Evolutionary conservation across 2,113 vertebrate species (phyloP).

Genomic region (human): GRCh38 chrX:44050501-44051000

Average conservation of each 20-base stretch:
- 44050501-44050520: too few species aligned
- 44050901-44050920: neutral
- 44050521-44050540: too few species aligned
- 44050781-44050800: neutral
- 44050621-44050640: too few species aligned
- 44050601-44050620: too few species aligned
- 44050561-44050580: too few species aligned
- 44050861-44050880: neutral
- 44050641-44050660: too few species aligned
- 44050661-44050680: too few species aligned
- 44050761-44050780: neutral
- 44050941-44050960: neutral
- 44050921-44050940: neutral
- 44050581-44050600: too few species aligned
- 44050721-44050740: neutral
- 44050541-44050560: too few species aligned
- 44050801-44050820: neutral
- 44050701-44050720: neutral
- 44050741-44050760: slow-evolving; percentile 10
- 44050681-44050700: too few species aligned
- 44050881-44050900: neutral
- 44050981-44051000: slow-evolving; percentile 9
- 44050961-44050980: neutral
- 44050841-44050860: neutral
- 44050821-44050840: neutral